These are phyloP conservation scores for Leptothorax acervorum DNA, from an alignment of 2,888 invertebrate species.

Conservation along the genomic window DNA sequence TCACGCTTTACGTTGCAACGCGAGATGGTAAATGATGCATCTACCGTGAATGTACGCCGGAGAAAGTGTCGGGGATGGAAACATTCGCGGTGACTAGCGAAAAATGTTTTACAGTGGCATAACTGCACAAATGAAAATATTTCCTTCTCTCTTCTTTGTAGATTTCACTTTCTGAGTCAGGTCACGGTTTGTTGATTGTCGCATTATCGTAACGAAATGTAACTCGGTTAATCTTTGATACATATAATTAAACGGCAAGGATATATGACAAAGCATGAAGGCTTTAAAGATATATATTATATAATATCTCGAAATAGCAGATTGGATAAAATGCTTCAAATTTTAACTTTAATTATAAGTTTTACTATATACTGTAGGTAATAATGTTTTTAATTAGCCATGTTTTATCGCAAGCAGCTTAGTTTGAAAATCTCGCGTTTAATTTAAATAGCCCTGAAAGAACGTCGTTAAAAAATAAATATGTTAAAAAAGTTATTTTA, in stretches of 20 bases:
- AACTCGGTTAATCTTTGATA: conserved; percentile 7
- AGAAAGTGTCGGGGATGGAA: conserved; percentile 53
- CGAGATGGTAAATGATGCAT: conserved; percentile 28
- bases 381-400: neutral
- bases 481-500: neutral
- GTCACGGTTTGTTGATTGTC: neutral
- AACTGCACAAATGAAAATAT: conserved; percentile 9
- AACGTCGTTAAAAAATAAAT: neutral
- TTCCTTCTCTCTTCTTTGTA: conserved; percentile 8
- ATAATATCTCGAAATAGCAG: neutral
- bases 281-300: neutral
- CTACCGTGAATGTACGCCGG: conserved; percentile 38
- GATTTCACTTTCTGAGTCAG: conserved; percentile 8
- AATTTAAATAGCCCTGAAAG: neutral
- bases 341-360: neutral
- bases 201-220: conserved; percentile 1
- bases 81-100: conserved; percentile 8
- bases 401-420: neutral
- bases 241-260: neutral
- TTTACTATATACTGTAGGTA: neutral
- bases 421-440: neutral
- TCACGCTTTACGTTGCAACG: neutral
- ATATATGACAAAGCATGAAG: neutral
- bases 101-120: conserved; percentile 6
- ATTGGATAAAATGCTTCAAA: neutral